Base-by-base conservation (phyloP, 2,888 invertebrate genomes). In the Stegophylla sp. region DNA sequence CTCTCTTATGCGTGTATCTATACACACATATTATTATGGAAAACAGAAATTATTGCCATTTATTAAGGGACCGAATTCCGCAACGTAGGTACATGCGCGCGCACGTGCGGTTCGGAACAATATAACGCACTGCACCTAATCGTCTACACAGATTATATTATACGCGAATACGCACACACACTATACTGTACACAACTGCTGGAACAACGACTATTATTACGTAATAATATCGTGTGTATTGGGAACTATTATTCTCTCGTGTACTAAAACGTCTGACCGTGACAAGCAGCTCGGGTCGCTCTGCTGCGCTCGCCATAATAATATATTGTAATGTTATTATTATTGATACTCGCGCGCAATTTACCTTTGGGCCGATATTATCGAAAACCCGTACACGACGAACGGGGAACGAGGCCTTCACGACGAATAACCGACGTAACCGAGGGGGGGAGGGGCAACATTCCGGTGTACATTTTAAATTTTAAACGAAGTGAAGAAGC, bases 51-150 rank as follows among this genome's bases (percentile, higher is more conserved):
- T 43, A 7, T 5, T 5, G 23, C 41, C 41, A 56, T 71, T 71
- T 71, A 53, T 71, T 34, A 56, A 43, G 72, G 41, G 72, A 20
- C 53, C 41, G 53, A 56, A 53, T 71, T 41, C 41, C 34, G 13
- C 41, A 34, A 53, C 20, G 20, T 20, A 34, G n/a, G n/a, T n/a
- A 67, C 67, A 67, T 64, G 43, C 43, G 43, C 43, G 43, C 43
- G 43, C 43, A 10, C 43, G 43, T 10, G 43, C 20, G n/a, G n/a
- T n/a, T n/a, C n/a, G n/a, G n/a, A n/a, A n/a, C n/a, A n/a, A n/a
- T n/a, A n/a, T n/a, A n/a, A n/a, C n/a, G n/a, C n/a, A n/a, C n/a
- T n/a, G n/a, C n/a, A n/a, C n/a, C n/a, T n/a, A n/a, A n/a, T n/a
- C n/a, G n/a, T n/a, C n/a, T n/a, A 48, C 45, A 48, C 17, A 67